Evolutionary conservation across 2,797 vertebrate genomes (phyloP).

Genomic region (Rhincodon typus): DNA sequence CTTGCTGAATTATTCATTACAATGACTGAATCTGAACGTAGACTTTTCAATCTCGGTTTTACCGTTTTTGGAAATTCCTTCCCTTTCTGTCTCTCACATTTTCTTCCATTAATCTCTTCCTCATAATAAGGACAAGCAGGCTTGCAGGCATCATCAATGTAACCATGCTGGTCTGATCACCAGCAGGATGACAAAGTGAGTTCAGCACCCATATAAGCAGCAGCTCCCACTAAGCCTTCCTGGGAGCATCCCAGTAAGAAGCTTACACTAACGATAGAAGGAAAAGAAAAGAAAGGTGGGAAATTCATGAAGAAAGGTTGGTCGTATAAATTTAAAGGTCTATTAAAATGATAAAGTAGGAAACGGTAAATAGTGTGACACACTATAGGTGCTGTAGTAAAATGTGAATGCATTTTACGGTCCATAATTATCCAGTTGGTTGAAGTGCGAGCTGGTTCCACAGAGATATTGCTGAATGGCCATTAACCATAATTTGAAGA

Average conservation of each 20-base stretch:
- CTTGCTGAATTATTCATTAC: constrained; percentile 33
- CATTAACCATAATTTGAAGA: constrained; percentile 19
- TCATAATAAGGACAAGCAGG: not conserved
- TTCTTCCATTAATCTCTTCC: not conserved
- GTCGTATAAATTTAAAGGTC: constrained; percentile 13
- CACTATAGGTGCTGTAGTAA: constrained; percentile 1
- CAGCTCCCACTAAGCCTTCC: not conserved
- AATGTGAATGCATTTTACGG: constrained; percentile 19
- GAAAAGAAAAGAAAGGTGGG: not conserved
- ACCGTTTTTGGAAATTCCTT: not conserved
- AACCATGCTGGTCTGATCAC: not conserved
- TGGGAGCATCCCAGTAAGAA: not conserved
- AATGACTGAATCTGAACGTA: constrained; percentile 10
- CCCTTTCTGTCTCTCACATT: not conserved
- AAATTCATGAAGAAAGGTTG: not conserved
- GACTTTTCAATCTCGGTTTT: constrained; percentile 24
- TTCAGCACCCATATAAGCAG: not conserved
- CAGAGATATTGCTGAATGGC: not conserved
- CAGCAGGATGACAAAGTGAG: not conserved
- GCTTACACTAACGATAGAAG: not conserved
- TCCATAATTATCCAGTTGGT: not conserved
- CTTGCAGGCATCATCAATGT: not conserved
- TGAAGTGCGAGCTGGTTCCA: not conserved
- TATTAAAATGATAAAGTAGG: constrained; percentile 32
- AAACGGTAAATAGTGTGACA: constrained; percentile 6